phyloP scores from a whole-genome alignment of 2,797 vertebrate genomes.

The Aplochiton taeniatus region DNA sequence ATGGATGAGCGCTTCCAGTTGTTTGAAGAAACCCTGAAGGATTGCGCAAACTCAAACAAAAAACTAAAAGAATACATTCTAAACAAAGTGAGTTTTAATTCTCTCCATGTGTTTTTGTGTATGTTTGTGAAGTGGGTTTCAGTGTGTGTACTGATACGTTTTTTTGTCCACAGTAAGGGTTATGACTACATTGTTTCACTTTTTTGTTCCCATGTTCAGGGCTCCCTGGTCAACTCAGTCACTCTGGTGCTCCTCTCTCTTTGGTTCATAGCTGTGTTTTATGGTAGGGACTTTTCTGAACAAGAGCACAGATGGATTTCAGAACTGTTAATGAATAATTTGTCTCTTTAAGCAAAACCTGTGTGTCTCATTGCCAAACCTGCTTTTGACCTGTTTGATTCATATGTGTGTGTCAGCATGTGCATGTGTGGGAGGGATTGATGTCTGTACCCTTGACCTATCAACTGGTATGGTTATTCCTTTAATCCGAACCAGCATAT shows the following conservation, averaged over 20 bases:
- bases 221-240: constrained; percentile 44
- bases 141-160: too few relatives aligned
- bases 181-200: not conserved
- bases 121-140: constrained; percentile 11
- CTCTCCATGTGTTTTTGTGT: not conserved
- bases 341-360: too few relatives aligned
- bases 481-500: constrained; percentile 47
- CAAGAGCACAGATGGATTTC: too few relatives aligned
- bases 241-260: constrained; percentile 57
- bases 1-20: not conserved
- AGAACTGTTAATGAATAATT: too few relatives aligned
- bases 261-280: constrained; percentile 67
- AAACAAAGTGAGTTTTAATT: not conserved
- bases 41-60: not conserved
- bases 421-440: too few relatives aligned
- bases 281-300: constrained; percentile 46
- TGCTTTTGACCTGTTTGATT: too few relatives aligned
- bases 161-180: too few relatives aligned
- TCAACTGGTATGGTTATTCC: not conserved
- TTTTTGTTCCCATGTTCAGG: constrained; percentile 25
- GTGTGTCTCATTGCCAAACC: too few relatives aligned
- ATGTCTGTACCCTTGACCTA: too few relatives aligned
- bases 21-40: not conserved
- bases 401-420: too few relatives aligned
- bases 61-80: constrained; percentile 4